These are phyloP conservation scores for Typhlichthys eigenmanni DNA, from an alignment of 2,797 vertebrate species.

Conservation along the genomic window DNA sequence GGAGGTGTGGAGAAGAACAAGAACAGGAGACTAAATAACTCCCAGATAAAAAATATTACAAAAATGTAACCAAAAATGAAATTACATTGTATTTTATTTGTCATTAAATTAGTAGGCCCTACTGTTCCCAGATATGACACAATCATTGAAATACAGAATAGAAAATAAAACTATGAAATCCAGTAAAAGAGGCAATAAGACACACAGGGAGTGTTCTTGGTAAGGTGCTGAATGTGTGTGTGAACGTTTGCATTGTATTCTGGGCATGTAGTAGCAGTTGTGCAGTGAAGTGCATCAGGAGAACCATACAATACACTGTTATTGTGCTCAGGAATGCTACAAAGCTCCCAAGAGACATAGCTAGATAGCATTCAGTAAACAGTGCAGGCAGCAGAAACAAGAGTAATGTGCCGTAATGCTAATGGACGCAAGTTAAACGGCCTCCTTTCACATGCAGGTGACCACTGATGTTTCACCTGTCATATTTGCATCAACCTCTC, in stretches of 20 bases:
- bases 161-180: neutral
- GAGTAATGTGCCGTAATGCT: neutral
- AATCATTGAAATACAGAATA: too few species aligned
- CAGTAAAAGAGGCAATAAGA: neutral
- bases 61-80: too few species aligned
- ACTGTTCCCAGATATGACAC: too few species aligned
- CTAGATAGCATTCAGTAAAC: slow-evolving; percentile 1
- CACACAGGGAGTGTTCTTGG: neutral
- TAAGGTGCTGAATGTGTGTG: neutral
- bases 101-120: too few species aligned
- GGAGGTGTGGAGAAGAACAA: neutral
- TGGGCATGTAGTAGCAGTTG: slow-evolving; percentile 5
- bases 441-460: slow-evolving; percentile 19
- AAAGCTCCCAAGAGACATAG: neutral
- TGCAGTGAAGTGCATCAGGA: slow-evolving; percentile 1
- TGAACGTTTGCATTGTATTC: neutral
- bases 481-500: slow-evolving; percentile 21
- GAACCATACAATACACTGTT: slow-evolving; percentile 16
- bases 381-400: neutral
- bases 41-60: neutral
- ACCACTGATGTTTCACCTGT: slow-evolving; percentile 40
- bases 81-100: too few species aligned
- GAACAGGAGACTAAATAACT: slow-evolving; percentile 14
- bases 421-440: slow-evolving; percentile 23
- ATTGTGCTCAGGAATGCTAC: neutral